Evolutionary conservation across 2,113 vertebrate species (phyloP), one percentile per base, ranked within the genome.

Genomic region (Bufo gargarizans): DNA sequence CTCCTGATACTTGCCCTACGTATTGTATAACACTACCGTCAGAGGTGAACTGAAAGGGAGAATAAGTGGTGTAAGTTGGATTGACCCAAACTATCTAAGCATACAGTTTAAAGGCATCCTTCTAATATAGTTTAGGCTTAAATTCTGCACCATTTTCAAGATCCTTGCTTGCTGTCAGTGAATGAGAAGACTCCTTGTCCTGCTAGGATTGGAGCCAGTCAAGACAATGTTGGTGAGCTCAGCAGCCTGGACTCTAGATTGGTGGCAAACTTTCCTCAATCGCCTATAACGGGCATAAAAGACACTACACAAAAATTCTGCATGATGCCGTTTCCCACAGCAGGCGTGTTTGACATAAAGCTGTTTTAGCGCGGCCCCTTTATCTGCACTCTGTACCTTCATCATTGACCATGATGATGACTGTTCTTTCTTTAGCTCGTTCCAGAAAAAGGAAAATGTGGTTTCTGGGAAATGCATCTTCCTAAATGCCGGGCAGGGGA

Each of bases 401-500:
- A 67, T 86, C 59, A 78, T 12, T 76, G 65, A 74, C 1, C 6
- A 33, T 2, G 4, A 59, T 45, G 17, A 47, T 55, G 17, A 43
- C 0, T 0, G 72, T 0, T 59, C 59, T 47, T 56, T 71, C 76
- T 0, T 1, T 45, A 72, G 90, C 77, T 89, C 86, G n/a, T 69
- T n/a, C 49, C 12, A 50, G 45, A 71, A 71, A 2, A 14, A 72
- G 87, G 89, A 90, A 90, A 90, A 84, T 0, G 78, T 76, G 47
- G 20, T 82, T 65, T 85, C 88, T 89, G 58, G 86, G 89, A 90
- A 92, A 91, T 88, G 72, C 53, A 83, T 91, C 33, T 91, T 90
- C 90, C 88, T 88, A 50, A 89, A 80, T 88, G 55, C 79, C 81
- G 17, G 53, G 78, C 17, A 69, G 91, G 85, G 45, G 85, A 17